Evolutionary conservation across 2,797 vertebrate genomes (phyloP).

Genomic region (Phaenicophaeus curvirostris): DNA sequence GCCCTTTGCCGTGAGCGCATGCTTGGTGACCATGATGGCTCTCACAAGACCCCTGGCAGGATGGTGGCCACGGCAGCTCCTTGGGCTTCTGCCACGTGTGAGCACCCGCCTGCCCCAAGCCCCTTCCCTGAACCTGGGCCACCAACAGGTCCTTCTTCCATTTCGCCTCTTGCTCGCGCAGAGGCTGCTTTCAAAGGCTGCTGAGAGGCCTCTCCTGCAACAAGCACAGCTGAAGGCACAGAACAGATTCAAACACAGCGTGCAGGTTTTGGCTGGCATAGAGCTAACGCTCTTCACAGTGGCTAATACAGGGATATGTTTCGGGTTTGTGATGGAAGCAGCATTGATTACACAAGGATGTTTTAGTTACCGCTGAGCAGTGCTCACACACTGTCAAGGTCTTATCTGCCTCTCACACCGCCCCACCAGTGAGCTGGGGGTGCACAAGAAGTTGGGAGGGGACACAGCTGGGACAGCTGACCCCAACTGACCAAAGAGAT

Average conservation of each 20-base stretch:
- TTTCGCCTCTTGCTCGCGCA: rapidly evolving
- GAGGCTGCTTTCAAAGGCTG: rapidly evolving
- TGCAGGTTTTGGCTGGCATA: background rate
- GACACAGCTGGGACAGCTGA: no score
- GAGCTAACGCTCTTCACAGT: no score
- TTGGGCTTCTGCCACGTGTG: rapidly evolving
- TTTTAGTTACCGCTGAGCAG: no score
- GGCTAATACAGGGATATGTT: no score
- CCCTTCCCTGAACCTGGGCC: background rate
- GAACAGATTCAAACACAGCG: rapidly evolving
- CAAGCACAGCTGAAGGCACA: rapidly evolving
- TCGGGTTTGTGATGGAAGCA: no score
- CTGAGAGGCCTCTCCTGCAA: background rate
- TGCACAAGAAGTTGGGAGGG: no score
- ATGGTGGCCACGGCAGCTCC: background rate
- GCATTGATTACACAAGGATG: no score
- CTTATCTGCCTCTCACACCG: no score
- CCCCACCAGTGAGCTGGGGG: no score
- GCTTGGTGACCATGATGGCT: rapidly evolving
- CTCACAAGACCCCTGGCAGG: rapidly evolving
- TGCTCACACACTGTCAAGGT: no score
- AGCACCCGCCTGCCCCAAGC: rapidly evolving
- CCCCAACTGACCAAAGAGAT: no score
- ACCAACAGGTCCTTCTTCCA: rapidly evolving
- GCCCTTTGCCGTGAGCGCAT: rapidly evolving